Evolutionary conservation across 2,113 vertebrate species (phyloP).

Genomic region (Mola mola): DNA sequence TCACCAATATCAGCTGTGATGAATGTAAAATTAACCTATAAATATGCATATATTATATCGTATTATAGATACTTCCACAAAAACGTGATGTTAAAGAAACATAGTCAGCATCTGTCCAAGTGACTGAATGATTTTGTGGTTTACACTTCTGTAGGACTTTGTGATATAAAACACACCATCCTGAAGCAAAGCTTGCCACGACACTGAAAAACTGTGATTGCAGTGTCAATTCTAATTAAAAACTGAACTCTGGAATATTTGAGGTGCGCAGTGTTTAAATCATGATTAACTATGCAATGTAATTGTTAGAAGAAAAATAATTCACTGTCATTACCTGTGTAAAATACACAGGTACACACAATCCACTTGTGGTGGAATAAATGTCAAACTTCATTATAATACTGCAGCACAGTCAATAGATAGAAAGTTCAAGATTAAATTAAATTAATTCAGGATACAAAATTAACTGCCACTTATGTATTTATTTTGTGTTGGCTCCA

Average conservation of each 20-base stretch:
- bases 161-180: slow-evolving; percentile 5
- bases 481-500: no score
- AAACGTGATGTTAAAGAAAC: slow-evolving; percentile 7
- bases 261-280: not conserved
- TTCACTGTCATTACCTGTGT: not conserved
- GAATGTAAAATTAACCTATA: slow-evolving; percentile 40
- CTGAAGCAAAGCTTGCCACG: not conserved
- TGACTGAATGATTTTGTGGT: slow-evolving; percentile 24
- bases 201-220: not conserved
- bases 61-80: slow-evolving; percentile 7
- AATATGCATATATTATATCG: slow-evolving; percentile 36
- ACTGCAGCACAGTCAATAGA: not conserved
- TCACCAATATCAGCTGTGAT: slow-evolving; percentile 1
- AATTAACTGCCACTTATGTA: no score
- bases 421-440: slow-evolving; percentile 42
- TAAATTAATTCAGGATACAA: no score
- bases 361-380: slow-evolving; percentile 4
- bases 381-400: slow-evolving; percentile 46
- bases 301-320: not conserved
- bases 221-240: slow-evolving; percentile 8
- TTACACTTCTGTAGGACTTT: not conserved
- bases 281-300: not conserved
- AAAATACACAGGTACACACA: slow-evolving; percentile 1
- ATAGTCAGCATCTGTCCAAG: slow-evolving; percentile 7
- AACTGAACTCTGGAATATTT: not conserved